phyloP scores from a whole-genome alignment of 2,888 invertebrate genomes.

The Junonia oenone region DNA sequence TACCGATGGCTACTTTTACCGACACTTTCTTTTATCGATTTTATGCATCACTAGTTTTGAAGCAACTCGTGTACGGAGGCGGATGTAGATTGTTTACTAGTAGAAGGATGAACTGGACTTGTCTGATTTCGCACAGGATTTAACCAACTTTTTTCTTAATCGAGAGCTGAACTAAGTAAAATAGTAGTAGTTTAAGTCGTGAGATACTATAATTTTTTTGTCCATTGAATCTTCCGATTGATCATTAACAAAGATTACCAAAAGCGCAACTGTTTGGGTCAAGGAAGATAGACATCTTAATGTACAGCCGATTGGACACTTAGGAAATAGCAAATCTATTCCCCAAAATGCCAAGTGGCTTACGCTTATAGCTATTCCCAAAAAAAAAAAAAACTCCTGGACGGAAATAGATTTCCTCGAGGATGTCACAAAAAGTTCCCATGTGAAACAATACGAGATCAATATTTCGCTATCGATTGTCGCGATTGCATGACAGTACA shows the following conservation, averaged over 20 bases:
- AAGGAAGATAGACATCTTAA: no score
- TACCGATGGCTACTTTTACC: slow-evolving; percentile 52
- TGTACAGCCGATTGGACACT: no score
- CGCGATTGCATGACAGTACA: slow-evolving; percentile 15
- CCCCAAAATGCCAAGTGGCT: no score
- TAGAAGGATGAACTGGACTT: not conserved
- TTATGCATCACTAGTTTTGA: not conserved
- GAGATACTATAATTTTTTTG: no score
- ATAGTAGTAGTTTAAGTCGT: no score
- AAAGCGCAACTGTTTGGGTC: no score
- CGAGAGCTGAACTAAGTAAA: no score
- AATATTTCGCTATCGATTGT: slow-evolving; percentile 14
- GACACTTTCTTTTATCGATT: slow-evolving; percentile 33
- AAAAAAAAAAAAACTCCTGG: not conserved
- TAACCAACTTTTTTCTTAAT: no score
- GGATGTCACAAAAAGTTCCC: not conserved
- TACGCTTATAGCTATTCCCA: not conserved
- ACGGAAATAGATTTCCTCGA: not conserved
- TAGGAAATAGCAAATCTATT: no score
- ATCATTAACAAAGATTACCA: no score
- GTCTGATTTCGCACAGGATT: not conserved
- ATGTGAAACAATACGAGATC: slow-evolving; percentile 1
- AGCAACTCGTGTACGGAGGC: not conserved
- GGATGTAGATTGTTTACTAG: not conserved
- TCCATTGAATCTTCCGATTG: no score